Evolutionary conservation across 2,113 vertebrate genomes (phyloP).

Genomic region (Mungos mungo): DNA sequence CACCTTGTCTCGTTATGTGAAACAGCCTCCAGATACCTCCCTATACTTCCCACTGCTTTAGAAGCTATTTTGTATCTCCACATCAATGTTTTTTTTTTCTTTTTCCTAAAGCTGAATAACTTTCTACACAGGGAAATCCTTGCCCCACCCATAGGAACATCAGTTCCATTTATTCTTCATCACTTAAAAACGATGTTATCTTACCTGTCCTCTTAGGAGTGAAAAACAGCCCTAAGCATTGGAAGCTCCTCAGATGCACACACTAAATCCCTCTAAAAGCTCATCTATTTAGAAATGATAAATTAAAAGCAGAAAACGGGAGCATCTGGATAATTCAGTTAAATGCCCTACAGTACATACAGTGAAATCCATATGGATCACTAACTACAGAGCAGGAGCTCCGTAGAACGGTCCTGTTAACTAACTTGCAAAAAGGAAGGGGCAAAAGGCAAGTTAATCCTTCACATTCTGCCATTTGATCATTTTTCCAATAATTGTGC

Average conservation of each 20-base stretch:
- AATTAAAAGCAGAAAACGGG: conserved; percentile 42
- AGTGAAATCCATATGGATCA: neutral
- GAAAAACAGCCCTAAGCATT: neutral
- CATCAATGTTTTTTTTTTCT: too few species aligned
- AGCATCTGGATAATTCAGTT: neutral
- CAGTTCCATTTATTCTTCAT: neutral
- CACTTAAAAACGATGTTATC: neutral
- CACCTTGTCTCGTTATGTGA: neutral
- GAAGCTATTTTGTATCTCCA: neutral
- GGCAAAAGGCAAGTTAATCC: neutral
- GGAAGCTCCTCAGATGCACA: conserved; percentile 22
- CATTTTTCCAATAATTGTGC: conserved; percentile 61
- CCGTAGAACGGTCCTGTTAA: neutral
- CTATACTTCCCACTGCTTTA: neutral
- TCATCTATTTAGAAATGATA: neutral
- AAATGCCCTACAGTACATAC: neutral
- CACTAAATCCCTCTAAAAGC: neutral
- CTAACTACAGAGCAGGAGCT: neutral
- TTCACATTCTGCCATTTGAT: neutral
- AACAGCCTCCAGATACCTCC: neutral
- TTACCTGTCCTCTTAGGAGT: neutral
- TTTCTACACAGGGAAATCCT: neutral
- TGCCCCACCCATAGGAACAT: neutral
- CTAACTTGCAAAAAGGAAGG: neutral
- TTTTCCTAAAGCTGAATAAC: neutral